Base-by-base conservation (phyloP, 2,888 invertebrate species). In the Lepidocyrtinus sp. region DNA sequence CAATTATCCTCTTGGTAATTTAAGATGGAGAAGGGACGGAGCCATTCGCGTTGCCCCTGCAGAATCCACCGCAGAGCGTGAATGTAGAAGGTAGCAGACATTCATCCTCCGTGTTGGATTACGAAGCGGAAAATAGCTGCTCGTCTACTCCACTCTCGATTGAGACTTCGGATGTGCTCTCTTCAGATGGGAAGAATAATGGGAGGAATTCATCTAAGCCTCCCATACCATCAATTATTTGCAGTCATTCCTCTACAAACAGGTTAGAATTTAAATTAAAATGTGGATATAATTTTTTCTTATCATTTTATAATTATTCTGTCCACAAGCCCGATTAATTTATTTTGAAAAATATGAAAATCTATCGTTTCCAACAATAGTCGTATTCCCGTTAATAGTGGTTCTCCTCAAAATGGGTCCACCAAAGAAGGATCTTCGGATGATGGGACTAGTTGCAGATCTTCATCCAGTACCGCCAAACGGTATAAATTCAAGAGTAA, bases 401-500 rank as follows among this genome's bases (percentile, higher is more conserved):
- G 79, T 17, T 81, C 81, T 3, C 82, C 82, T 26, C 76, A 65
- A 26, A 45, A 65, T 24, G 80, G 83, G 21, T 84, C 77, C 24
- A 85, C 78, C 12, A 50, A 50, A 68, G 82, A 81, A 0, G 65
- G 82, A 50, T 82, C 78, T 2, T 83, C 83, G 0, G 82, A 82
- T 59, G 83, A 83, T 22, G 80, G 80, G 24, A 75, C 74, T 0
- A 82, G 83, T 46, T 68, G 46, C 24, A 65, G 69, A 63, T 70
- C 81, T 1, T 75, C 74, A 1, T 62, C 73, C 9, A 74, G 68
- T 21, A 72, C 81, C 7, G 68, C 75, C n/a, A 83, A 83, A 65
- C 84, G 85, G 1, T 97, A 97, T 90, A 97, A 97, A 90, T 97
- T 96, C 90, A 98, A 98, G 90, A 97, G 95, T 87, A 95, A 94